Evolutionary conservation across 2,888 invertebrate genomes (phyloP), one percentile per base, ranked within the genome.

Genomic region (Tuberolachnus salignus): DNA sequence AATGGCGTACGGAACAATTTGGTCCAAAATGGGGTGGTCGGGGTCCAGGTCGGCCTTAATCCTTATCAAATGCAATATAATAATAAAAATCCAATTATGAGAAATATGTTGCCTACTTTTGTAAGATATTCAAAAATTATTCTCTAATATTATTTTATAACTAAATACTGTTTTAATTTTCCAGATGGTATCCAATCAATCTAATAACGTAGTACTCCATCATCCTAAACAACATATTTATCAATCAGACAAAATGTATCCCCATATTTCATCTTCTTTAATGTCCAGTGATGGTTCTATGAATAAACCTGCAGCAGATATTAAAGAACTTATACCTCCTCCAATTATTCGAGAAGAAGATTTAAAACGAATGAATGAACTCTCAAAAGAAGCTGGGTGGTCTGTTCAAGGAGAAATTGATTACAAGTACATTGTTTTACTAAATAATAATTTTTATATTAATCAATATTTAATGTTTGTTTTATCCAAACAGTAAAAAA

Each of bases 331-430:
- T 84, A 82, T 85, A 86, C 82, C 84, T 83, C 89, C 93, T 78
- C 94, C 97, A 81, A 97, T 97, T 82, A 94, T 97, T 83, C 93
- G 94, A 83, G 95, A 96, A 85, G 95, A 96, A 85, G 95, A 96
- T 86, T 89, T 97, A 83, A 94, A 92, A 84, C 92, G 94, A 81
- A 92, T 97, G 88, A 97, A 97, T 86, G 93, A 95, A 85, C 93
- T 96, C 83, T 90, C 93, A 63, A 91, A 92, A 83, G 93, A 94
- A 84, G 92, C 93, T 84, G 95, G 95, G 82, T 97, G 97, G 97
- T 93, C 94, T 80, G 92, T 92, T 83, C 92, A 94, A 84, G 95
- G 95, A 85, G 95, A 95, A 85, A 94, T 97, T 85, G 96, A 97
- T 87, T 97, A 96, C 85, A 94, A 94, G 90, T 90, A 83, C 87